Evolutionary conservation across 30 jellyfish, hydroid and myxozoan species (phyloP), one percentile per base, ranked within the genome.

Genomic region (Hydractinia echinata): DNA sequence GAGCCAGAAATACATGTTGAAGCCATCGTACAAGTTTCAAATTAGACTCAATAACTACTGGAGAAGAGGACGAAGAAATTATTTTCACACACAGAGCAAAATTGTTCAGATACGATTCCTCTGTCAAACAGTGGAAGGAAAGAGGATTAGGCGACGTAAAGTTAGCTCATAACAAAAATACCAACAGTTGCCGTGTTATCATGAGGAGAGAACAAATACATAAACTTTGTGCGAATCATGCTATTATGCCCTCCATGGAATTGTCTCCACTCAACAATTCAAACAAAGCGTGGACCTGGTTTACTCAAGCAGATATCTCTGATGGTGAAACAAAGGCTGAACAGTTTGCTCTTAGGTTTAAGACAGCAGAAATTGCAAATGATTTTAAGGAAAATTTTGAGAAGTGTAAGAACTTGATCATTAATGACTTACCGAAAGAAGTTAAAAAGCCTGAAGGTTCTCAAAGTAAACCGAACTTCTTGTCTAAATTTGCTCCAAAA

Each of bases 171-270:
- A 81, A 83, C 61, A 84, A 54, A 39, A 74, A 16, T 44, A 87
- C 79, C 19, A 82, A 82, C 60, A 87, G 77, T 55, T 81, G 80
- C 49, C 83, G 98, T 50, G 56, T 91, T 14, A 48, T 91, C 48
- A 91, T 91, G 98, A 73, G 98, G 79, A 50, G 96, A 70, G 98
- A 86, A 9, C 95, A 85, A 58, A 89, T 92, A n/a, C 86, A 73
- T 73, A 92, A 87, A 68, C 30, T 91, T 3, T 86, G 95, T 61
- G 93, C 91, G 5, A 91, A 91, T 55, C 98, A 91, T 67, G 48
- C 62, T 21, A 87, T 91, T 4, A n/a, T 51, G 9, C 53, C 86
- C 2, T 95, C 79, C 44, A 86, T 87, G 92, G 73, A 83, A n/a
- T 67, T 91, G 48, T 81, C 80, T 54, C 83, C 86, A 50, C 6